Conservation (phyloP, 2,888 invertebrate genomes). For the Icerya purchasi region DNA sequence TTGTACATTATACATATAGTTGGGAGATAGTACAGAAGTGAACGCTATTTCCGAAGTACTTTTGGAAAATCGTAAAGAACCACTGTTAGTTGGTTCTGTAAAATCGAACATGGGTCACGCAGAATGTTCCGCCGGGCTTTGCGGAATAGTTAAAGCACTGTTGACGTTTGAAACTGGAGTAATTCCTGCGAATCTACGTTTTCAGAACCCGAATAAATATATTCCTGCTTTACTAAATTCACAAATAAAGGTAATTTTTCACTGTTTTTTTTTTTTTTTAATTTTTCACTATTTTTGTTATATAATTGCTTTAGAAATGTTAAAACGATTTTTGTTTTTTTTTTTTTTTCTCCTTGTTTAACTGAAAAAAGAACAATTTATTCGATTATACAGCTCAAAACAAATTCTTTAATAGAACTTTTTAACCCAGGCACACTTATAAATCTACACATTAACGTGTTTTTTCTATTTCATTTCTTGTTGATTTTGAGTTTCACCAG, state of each 20-base stretch:
- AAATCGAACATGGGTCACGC: conserved; percentile 99
- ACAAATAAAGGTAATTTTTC: background rate
- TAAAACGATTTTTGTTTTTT: too few species aligned
- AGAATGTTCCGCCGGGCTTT: conserved; percentile 79
- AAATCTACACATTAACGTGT: too few species aligned
- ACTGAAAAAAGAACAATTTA: too few species aligned
- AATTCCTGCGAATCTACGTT: conserved; percentile 89
- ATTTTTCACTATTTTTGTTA: too few species aligned
- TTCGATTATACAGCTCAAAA: too few species aligned
- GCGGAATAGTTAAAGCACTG: conserved; percentile 71
- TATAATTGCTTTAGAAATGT: too few species aligned
- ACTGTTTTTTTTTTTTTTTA: background rate
- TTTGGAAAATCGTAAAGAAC: conserved; percentile 37
- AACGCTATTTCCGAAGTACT: conserved; percentile 82
- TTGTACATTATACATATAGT: too few species aligned
- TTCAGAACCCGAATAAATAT: conserved; percentile 60
- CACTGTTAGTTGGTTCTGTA: conserved; percentile 80
- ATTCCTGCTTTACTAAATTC: conserved; percentile 49
- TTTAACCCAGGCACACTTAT: too few species aligned
- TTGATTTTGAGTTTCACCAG: too few species aligned
- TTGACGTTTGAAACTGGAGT: conserved; percentile 78
- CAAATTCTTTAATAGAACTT: too few species aligned
- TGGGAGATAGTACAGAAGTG: conserved; percentile 91
- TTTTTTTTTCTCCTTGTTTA: too few species aligned
- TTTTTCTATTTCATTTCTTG: too few species aligned